phyloP scores from a whole-genome alignment of 1,140 invertebrate species.

The Cherax quadricarinatus region DNA sequence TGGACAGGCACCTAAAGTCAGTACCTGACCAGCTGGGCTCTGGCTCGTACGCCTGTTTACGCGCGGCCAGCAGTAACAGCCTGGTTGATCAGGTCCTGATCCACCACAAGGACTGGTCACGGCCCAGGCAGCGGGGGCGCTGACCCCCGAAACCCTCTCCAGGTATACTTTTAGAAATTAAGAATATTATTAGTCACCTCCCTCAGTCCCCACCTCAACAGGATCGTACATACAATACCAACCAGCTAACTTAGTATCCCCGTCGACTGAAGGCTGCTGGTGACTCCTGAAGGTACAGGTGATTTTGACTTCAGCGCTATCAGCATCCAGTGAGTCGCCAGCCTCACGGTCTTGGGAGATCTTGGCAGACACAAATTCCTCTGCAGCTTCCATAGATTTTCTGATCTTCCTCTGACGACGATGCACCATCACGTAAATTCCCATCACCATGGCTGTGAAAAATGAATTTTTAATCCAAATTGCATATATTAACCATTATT shows the following conservation, averaged over 20 bases:
- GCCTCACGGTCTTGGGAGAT: neutral
- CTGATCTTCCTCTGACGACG: neutral
- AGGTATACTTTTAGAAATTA: no score
- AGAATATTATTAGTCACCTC: no score
- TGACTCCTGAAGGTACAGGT: neutral
- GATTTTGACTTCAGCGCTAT: neutral
- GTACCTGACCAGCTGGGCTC: no score
- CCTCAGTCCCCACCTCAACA: no score
- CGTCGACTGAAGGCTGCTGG: neutral
- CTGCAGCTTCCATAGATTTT: neutral
- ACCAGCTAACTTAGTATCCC: neutral
- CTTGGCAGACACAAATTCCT: neutral
- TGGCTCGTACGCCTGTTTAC: no score
- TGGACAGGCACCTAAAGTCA: no score
- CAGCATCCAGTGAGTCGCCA: neutral
- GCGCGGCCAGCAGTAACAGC: no score
- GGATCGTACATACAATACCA: neutral
- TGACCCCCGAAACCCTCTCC: no score
- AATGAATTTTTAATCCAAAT: neutral
- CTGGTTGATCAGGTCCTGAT: no score
- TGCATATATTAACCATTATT: neutral
- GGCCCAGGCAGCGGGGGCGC: no score
- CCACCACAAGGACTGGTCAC: no score
- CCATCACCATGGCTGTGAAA: neutral
- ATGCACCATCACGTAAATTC: neutral